Percentiles rank a stretch among this genome's conserved stretches.
These are phyloP conservation scores for Brachionus angularis DNA, from an alignment of 1,140 invertebrate species.

Conservation along the genomic window DNA sequence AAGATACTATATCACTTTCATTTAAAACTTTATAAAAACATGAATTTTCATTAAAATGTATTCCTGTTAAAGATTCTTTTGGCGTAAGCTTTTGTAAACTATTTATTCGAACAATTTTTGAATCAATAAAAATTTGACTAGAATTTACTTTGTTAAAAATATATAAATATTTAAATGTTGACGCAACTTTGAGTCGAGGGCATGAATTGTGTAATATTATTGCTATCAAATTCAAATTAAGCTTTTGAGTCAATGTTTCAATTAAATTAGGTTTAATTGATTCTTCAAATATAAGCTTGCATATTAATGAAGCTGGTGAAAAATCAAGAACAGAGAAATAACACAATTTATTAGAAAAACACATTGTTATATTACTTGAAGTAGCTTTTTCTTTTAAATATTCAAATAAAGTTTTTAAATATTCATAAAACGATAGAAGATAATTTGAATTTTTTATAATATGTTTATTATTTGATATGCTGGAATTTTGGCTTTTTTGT, in stretches of 20 bases:
- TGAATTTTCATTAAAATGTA: neutral
- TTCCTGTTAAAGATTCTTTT: neutral
- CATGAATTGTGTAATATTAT: slow-evolving; percentile 57
- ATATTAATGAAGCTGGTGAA: slow-evolving; percentile 11
- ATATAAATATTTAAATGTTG: too few relatives aligned
- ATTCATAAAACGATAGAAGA: slow-evolving; percentile 27
- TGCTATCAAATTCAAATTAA: slow-evolving; percentile 55
- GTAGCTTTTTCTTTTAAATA: slow-evolving; percentile 14
- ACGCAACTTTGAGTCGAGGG: slow-evolving; percentile 47
- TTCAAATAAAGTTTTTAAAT: neutral
- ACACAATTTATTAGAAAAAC: neutral
- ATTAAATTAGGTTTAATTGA: slow-evolving; percentile 43
- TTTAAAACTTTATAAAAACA: slow-evolving; percentile 44
- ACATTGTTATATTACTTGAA: neutral
- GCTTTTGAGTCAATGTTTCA: slow-evolving; percentile 51
- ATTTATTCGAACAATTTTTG: neutral
- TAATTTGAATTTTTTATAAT: slow-evolving; percentile 7
- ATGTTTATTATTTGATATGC: too few relatives aligned
- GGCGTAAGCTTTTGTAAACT: neutral
- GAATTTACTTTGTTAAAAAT: too few relatives aligned
- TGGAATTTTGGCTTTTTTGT: too few relatives aligned
- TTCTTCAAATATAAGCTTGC: slow-evolving; percentile 29
- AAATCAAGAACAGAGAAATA: neutral
- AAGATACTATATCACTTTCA: neutral
- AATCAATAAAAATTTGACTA: too few relatives aligned